A percentile compares a stretch with the other conserved stretches of the same genome.
phyloP scores from a whole-genome alignment of 2,888 invertebrate species.

The Cryptus viduatorius region DNA sequence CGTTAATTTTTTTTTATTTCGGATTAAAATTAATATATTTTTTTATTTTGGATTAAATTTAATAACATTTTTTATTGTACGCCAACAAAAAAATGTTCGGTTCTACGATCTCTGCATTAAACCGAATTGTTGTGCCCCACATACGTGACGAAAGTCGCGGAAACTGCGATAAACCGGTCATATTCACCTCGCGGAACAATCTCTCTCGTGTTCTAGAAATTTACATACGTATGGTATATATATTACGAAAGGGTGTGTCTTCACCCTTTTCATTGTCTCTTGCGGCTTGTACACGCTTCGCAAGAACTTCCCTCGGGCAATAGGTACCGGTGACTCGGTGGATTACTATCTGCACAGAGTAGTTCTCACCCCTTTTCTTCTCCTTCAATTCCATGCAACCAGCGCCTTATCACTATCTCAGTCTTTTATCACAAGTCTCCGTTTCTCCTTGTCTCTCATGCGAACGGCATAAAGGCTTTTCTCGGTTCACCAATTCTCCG shows the following conservation, averaged over 20 bases:
- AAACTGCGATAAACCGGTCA: background rate
- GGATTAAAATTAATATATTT: no score
- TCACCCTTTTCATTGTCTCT: slow-evolving; percentile 29
- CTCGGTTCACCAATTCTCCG: slow-evolving; percentile 20
- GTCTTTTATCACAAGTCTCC: background rate
- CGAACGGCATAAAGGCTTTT: slow-evolving; percentile 27
- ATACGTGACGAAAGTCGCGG: background rate
- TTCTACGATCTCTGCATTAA: background rate
- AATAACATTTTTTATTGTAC: no score
- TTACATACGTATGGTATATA: background rate
- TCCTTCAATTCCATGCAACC: background rate
- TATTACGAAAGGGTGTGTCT: background rate
- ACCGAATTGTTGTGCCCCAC: background rate
- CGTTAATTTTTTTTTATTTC: no score
- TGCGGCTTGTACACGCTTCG: slow-evolving; percentile 12
- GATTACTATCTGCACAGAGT: slow-evolving; percentile 33
- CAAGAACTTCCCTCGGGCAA: slow-evolving; percentile 33
- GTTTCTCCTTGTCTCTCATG: slow-evolving; percentile 1
- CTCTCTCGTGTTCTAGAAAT: slow-evolving; percentile 1
- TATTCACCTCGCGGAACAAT: background rate
- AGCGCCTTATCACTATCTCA: slow-evolving; percentile 21
- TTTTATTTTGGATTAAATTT: no score
- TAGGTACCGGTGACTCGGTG: slow-evolving; percentile 15
- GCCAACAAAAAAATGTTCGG: background rate
- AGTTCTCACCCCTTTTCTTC: slow-evolving; percentile 24